Conservation (phyloP, 30 jellyfish, hydroid and myxozoan species). For the Hydractinia symbiolongicarpus region DNA sequence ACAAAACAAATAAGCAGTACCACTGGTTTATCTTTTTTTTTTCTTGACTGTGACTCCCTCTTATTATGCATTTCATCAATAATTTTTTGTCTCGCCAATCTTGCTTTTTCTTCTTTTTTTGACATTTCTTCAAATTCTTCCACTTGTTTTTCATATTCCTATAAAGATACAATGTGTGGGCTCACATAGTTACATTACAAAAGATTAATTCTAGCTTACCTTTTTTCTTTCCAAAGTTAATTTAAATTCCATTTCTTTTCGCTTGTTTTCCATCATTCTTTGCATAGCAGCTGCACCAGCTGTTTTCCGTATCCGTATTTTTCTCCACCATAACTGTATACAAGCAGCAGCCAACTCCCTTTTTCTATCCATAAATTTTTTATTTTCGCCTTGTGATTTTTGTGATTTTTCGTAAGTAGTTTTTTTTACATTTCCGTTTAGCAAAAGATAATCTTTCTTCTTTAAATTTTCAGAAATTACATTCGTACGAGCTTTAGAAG, state of each 20-base stretch:
- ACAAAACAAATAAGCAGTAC: background rate
- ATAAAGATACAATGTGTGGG: background rate
- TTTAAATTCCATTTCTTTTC: constrained; percentile 61
- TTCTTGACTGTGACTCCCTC: constrained; percentile 38
- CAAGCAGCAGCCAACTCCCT: constrained; percentile 55
- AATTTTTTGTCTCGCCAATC: constrained; percentile 81
- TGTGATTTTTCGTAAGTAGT: background rate
- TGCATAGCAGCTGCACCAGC: constrained; percentile 88
- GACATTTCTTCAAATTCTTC: constrained; percentile 41
- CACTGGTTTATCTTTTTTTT: background rate
- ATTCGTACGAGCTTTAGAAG: background rate
- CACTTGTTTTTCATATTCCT: constrained; percentile 52
- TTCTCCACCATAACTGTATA: constrained; percentile 79
- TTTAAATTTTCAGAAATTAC: background rate
- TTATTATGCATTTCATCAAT: constrained; percentile 79
- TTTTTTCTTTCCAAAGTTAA: constrained; percentile 54
- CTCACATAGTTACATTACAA: background rate
- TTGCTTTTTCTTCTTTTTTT: constrained; percentile 79
- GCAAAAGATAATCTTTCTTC: background rate
- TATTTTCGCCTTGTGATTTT: background rate
- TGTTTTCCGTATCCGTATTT: constrained; percentile 41
- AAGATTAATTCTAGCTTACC: background rate
- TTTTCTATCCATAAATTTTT: background rate
- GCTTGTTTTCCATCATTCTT: constrained; percentile 73
- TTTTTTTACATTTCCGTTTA: background rate